These are phyloP conservation scores for Petromus typicus DNA, from an alignment of 2,113 vertebrate genomes.

Conservation along the genomic window DNA sequence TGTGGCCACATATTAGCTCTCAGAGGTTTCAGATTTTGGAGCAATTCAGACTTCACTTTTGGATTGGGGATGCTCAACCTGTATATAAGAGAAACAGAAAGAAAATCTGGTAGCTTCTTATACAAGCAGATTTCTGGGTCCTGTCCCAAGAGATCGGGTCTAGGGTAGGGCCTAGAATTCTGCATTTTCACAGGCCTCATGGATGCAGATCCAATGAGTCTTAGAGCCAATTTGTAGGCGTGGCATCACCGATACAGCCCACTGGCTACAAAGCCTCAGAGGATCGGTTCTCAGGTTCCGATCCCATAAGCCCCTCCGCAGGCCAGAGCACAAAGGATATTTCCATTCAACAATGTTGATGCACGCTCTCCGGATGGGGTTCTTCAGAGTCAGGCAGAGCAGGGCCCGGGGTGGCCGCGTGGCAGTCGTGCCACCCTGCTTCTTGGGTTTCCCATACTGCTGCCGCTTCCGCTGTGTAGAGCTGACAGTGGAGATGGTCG, in stretches of 20 bases:
- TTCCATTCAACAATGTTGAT: conserved; percentile 99
- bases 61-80: background rate
- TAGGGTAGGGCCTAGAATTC: background rate
- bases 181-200: background rate
- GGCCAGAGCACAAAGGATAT: conserved; percentile 93
- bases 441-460: conserved; percentile 98
- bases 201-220: background rate
- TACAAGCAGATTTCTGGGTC: background rate
- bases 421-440: conserved; percentile 93
- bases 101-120: background rate
- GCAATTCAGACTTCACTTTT: conserved; percentile 1
- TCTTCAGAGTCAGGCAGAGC: conserved; percentile 98
- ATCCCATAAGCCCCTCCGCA: background rate
- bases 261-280: fast-evolving
- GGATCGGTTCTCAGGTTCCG: background rate
- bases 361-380: conserved; percentile 97
- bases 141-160: background rate
- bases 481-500: conserved; percentile 96
- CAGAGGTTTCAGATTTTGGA: background rate
- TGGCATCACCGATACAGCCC: background rate
- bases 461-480: conserved; percentile 97
- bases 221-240: background rate
- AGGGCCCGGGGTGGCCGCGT: conserved; percentile 96
- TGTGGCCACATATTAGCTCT: background rate
- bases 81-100: too few species aligned